A percentile compares a stretch with the other conserved stretches of the same genome.
phyloP scores from a whole-genome alignment of 2,797 vertebrate species.

The Poeciliopsis paucimaculata region DNA sequence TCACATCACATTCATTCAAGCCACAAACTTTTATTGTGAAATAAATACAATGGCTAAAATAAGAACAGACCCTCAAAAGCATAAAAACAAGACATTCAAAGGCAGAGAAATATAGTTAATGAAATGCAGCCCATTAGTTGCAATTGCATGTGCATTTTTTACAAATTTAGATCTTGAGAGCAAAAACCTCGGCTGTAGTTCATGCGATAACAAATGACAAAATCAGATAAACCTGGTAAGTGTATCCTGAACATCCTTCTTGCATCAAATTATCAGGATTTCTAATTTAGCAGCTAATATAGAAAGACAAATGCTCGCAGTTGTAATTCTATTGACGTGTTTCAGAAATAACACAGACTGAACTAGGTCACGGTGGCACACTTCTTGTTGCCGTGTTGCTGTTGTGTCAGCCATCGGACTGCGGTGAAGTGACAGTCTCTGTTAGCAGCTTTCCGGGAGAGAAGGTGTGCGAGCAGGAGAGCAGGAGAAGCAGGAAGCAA shows the following conservation, averaged over 20 bases:
- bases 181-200: not conserved
- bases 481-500: constrained; percentile 33
- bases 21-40: constrained; percentile 14
- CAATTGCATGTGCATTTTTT: not conserved
- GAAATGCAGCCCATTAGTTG: not conserved
- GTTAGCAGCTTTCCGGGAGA: constrained; percentile 48
- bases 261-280: constrained; percentile 29
- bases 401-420: constrained; percentile 33
- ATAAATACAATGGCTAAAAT: not conserved
- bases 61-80: not conserved
- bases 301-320: constrained; percentile 43
- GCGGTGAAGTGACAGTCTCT: constrained; percentile 58
- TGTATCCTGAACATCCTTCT: constrained; percentile 6
- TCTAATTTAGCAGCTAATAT: constrained; percentile 23
- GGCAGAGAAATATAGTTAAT: not conserved
- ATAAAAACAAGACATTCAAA: not conserved
- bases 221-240: not conserved
- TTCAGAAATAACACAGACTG: constrained; percentile 51
- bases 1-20: constrained; percentile 22
- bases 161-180: not conserved
- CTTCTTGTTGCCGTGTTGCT: constrained; percentile 43
- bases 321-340: constrained; percentile 36
- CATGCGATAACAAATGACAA: not conserved
- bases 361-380: constrained; percentile 51
- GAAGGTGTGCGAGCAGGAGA: constrained; percentile 32